Base-by-base conservation (phyloP, 2,113 vertebrate species). In the Nerophis lumbriciformis region DNA sequence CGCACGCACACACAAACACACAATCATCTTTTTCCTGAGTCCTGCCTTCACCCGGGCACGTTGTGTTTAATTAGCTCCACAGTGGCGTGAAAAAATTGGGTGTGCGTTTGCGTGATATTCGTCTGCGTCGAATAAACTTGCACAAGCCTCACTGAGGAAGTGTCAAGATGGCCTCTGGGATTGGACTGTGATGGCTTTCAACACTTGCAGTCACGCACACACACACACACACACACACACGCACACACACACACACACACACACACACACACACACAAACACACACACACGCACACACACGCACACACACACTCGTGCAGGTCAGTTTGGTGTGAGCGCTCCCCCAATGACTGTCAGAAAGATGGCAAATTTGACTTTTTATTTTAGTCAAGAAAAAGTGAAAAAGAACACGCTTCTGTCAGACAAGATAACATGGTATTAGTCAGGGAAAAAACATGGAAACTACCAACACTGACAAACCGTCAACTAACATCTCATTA, bases 61-160 rank as follows among this genome's bases (percentile, higher is more conserved):
- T 67, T 82, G 75, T 73, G 75, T 85, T 82, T 89, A 90, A 90
- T 90, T 90, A 88, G 81, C 83, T 85, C 78, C 70, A 81, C 77
- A 55, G 78, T 80, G 74, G 77, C 73, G 64, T 74, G 75, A 75
- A 73, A 3, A 78, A 66, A 67, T 44, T 78, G 60, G 69, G 48
- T 37, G 61, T 66, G 44, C 44, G 38, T 48, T 47, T 52, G 60
- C 69, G 45, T 60, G 55, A 65, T 63, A 9, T 63, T 66, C 69
- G 62, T 71, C 53, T 72, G 48, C 21, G 50, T 76, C 73, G 75
- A 59, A 80, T 78, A 76, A 82, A 85, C 71, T 78, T 59, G 65
- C 45, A 28, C 66, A 66, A 58, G 67, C 69, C 66, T 76, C 69
- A 47, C 65, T 68, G 69, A 73, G 73, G 55, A 82, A 73, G 76